Evolutionary conservation across 2,888 invertebrate genomes (phyloP).

Genomic region (Synergus japonicus): DNA sequence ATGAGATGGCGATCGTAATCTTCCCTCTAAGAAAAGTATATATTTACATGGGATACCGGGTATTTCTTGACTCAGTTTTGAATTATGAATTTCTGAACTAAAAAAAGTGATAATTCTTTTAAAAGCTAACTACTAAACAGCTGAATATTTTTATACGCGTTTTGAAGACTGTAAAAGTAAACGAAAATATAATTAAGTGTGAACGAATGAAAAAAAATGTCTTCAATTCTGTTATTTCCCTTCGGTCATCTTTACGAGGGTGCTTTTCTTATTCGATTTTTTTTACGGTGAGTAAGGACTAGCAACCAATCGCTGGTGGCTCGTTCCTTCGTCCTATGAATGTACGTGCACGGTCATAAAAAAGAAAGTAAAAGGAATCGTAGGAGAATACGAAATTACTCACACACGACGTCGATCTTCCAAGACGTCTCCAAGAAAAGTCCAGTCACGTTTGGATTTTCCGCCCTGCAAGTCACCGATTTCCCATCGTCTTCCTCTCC

Average conservation of each 20-base stretch:
- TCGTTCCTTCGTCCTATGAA: constrained; percentile 48
- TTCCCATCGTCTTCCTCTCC: constrained; percentile 94
- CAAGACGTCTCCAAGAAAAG: constrained; percentile 90
- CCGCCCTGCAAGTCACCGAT: constrained; percentile 91
- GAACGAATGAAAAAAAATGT: neutral
- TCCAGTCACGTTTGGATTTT: constrained; percentile 93
- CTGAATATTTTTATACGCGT: no score
- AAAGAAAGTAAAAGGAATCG: constrained; percentile 43
- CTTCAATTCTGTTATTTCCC: constrained; percentile 42
- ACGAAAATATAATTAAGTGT: no score
- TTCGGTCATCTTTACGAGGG: constrained; percentile 55
- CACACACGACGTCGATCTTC: constrained; percentile 94
- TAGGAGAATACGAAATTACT: constrained; percentile 78
- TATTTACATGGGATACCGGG: no score
- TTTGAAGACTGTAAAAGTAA: no score
- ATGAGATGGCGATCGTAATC: no score
- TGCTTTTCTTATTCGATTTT: constrained; percentile 49
- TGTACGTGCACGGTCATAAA: constrained; percentile 50
- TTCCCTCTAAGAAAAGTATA: no score
- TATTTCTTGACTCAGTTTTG: no score
- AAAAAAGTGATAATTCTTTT: no score
- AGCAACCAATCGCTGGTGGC: constrained; percentile 54
- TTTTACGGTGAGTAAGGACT: constrained; percentile 59
- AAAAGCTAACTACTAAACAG: no score
- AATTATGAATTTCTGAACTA: no score